Percentiles rank a stretch among this genome's conserved stretches.
These are phyloP conservation scores for Euwallacea similis DNA, from an alignment of 1,140 invertebrate species.

Conservation along the genomic window DNA sequence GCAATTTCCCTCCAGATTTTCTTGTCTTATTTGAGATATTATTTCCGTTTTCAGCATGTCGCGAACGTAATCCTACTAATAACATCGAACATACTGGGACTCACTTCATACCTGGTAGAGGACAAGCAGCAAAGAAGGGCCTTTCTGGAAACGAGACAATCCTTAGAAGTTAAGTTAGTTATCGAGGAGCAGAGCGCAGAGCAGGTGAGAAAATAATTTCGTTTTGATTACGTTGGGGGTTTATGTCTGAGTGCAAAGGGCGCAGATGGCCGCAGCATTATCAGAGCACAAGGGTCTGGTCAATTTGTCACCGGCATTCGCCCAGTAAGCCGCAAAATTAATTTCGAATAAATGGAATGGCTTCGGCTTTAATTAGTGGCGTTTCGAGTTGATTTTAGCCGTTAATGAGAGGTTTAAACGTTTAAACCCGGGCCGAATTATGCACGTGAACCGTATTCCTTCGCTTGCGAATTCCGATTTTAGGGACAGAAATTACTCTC, in stretches of 20 bases:
- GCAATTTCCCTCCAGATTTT: too few species aligned
- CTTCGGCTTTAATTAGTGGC: neutral
- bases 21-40: neutral
- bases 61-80: conserved; percentile 72
- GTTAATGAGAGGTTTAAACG: neutral
- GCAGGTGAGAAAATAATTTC: conserved; percentile 63
- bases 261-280: neutral
- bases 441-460: too few species aligned
- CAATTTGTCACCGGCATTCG: conserved; percentile 6
- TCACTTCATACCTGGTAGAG: conserved; percentile 76
- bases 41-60: conserved; percentile 61
- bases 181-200: conserved; percentile 92
- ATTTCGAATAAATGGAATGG: conserved; percentile 11
- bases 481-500: too few species aligned
- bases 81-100: conserved; percentile 72
- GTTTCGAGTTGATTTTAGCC: neutral
- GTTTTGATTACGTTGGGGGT: too few species aligned
- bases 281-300: neutral
- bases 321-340: conserved; percentile 2
- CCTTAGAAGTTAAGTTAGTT: conserved; percentile 86
- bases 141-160: conserved; percentile 89
- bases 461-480: too few species aligned
- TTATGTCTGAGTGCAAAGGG: too few species aligned
- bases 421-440: neutral
- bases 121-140: conserved; percentile 85